Percentiles rank a stretch among this genome's conserved stretches.
Conservation (phyloP, 2,113 vertebrate species). For the Stomatorhinus ivindoensis region DNA sequence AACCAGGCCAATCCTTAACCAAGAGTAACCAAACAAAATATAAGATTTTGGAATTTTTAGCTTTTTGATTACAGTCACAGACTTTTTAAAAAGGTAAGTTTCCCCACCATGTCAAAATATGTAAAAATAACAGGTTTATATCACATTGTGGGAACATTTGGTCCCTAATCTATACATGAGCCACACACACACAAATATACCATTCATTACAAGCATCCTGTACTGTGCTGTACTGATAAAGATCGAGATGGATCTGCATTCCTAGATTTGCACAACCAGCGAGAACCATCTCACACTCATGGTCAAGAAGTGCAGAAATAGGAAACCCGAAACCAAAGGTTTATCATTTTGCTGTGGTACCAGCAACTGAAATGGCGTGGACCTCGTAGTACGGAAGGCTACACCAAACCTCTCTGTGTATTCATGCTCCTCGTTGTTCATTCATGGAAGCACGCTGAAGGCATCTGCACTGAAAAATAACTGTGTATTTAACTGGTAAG, state of each 20-base stretch:
- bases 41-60: neutral
- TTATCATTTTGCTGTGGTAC: neutral
- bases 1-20: neutral
- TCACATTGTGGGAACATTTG: neutral
- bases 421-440: neutral
- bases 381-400: neutral
- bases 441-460: neutral
- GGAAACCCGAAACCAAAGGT: neutral
- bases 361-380: neutral
- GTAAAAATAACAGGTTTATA: neutral
- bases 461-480: neutral
- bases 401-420: neutral
- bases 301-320: neutral
- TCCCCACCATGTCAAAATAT: neutral
- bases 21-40: neutral
- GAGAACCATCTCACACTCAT: neutral
- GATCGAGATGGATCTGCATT: neutral
- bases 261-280: neutral
- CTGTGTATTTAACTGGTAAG: neutral
- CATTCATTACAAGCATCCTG: neutral
- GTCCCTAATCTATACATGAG: neutral
- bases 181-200: neutral
- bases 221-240: neutral
- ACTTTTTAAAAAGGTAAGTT: neutral
- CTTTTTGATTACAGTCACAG: neutral